Percentiles rank a stretch among this genome's conserved stretches.
These are phyloP conservation scores for Beaufortia kweichowensis DNA, from an alignment of 2,113 vertebrate species.

Conservation along the genomic window DNA sequence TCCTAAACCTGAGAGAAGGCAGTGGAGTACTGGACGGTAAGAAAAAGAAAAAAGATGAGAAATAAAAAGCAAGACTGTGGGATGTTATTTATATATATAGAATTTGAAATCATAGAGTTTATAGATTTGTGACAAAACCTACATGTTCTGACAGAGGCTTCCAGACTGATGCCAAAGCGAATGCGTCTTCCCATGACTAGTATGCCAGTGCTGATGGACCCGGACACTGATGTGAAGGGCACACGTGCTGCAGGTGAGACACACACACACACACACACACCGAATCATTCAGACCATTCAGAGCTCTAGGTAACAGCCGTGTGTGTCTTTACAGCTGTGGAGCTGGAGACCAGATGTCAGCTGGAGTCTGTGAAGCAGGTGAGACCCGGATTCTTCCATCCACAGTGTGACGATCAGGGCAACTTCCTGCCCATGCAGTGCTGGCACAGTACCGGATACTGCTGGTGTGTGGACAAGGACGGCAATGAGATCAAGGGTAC, in stretches of 20 bases:
- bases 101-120: neutral
- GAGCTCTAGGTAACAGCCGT: neutral
- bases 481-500: slow-evolving; percentile 75
- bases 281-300: neutral
- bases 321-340: slow-evolving; percentile 42
- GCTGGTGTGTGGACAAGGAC: slow-evolving; percentile 84
- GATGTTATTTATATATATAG: neutral
- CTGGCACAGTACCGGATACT: slow-evolving; percentile 72
- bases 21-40: slow-evolving; percentile 49
- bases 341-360: slow-evolving; percentile 80
- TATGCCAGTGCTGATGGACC: slow-evolving; percentile 66
- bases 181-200: slow-evolving; percentile 67
- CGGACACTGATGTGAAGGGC: neutral
- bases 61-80: too few species aligned
- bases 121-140: neutral
- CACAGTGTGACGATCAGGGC: slow-evolving; percentile 77
- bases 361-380: slow-evolving; percentile 59
- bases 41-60: neutral
- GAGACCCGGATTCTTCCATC: slow-evolving; percentile 68
- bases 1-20: slow-evolving; percentile 39
- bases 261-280: neutral
- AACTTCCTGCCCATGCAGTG: slow-evolving; percentile 81
- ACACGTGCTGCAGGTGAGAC: slow-evolving; percentile 31
- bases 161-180: neutral
- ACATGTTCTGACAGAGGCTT: neutral